These are phyloP conservation scores for Rhynchonycteris naso DNA, from an alignment of 2,797 vertebrate genomes.

Conservation along the genomic window DNA sequence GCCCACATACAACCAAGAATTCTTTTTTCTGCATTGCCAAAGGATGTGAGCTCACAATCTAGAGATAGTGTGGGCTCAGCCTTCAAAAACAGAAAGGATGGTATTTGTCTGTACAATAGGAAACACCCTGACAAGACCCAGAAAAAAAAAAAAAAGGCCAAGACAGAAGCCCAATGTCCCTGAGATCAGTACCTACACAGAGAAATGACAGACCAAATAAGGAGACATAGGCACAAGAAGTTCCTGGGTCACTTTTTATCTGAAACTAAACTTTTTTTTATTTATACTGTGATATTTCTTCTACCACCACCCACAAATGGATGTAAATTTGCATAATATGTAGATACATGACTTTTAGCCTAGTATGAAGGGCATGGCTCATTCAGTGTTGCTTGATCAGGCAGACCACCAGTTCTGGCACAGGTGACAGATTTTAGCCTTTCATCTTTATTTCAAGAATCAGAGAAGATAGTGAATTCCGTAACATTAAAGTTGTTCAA, in stretches of 20 bases:
- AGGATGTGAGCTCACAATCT: not conserved
- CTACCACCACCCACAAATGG: not conserved
- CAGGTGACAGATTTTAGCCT: not conserved
- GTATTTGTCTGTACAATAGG: not conserved
- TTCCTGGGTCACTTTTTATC: not conserved
- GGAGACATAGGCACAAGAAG: not conserved
- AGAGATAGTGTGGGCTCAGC: not conserved
- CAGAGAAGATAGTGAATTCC: not conserved
- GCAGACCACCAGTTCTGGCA: not conserved
- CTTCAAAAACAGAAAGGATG: slow-evolving; percentile 2
- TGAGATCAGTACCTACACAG: not conserved
- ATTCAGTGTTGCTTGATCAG: not conserved
- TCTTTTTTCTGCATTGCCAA: not conserved
- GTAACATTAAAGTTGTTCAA: not conserved
- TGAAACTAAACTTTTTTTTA: slow-evolving; percentile 26
- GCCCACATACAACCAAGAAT: not conserved
- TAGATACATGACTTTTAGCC: not conserved
- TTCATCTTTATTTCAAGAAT: slow-evolving; percentile 1
- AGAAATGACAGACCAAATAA: not conserved
- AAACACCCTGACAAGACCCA: not conserved
- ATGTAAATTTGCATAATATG: not conserved
- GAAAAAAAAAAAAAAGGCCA: not conserved
- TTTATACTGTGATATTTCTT: slow-evolving; percentile 1
- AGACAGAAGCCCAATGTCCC: not conserved
- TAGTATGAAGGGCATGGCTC: not conserved